Evolutionary conservation across 2,113 vertebrate genomes (phyloP), one percentile per base, ranked within the genome.

Genomic region (Drymodes brunneopygia): DNA sequence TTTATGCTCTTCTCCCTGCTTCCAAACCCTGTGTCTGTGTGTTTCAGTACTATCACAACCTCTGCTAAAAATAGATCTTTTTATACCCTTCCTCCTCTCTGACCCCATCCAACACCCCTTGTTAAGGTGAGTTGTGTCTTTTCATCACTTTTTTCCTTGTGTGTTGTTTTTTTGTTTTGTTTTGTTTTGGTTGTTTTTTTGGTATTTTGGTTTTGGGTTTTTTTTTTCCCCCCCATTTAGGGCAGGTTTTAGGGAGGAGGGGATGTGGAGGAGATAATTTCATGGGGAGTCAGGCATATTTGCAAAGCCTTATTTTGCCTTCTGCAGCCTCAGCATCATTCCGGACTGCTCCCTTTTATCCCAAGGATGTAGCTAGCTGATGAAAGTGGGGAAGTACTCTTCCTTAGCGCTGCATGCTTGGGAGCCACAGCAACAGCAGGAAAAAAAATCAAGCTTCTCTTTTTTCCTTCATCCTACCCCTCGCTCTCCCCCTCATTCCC

Each of bases 101-200:
- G 97, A 97, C 94, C 96, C 96, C 96, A 96, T 95, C 95, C 95
- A 95, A 95, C 97, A 96, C 96, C 96, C 96, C 97, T 93, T 96
- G 96, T 96, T 88, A 96, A 97, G 97, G 97, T 98, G 97, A 98
- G 97, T 97, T 96, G 90, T 96, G 95, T 96, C 96, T 97, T 97
- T 97, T 95, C 97, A 96, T 94, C 97, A 97, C 97, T 97, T 98
- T 89, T 88, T 95, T 92, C 92, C 88, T 92, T 90, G 86, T 97
- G 95, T 97, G 86, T 79, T 92, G 28, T 22, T 31, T 36, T 3
- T 38, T 85, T 56, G 15, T 54, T 56, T 23, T 10, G 23, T 13
- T 40, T 71, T 16, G 50, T 53, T 60, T 67, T 51, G 12, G 10
- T 36, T 6, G 7, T 5, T 57, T 74, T 66, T 85, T 75, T 57